These are phyloP conservation scores for Dreissena rostriformis DNA, from an alignment of 1,140 invertebrate species.

Conservation along the genomic window DNA sequence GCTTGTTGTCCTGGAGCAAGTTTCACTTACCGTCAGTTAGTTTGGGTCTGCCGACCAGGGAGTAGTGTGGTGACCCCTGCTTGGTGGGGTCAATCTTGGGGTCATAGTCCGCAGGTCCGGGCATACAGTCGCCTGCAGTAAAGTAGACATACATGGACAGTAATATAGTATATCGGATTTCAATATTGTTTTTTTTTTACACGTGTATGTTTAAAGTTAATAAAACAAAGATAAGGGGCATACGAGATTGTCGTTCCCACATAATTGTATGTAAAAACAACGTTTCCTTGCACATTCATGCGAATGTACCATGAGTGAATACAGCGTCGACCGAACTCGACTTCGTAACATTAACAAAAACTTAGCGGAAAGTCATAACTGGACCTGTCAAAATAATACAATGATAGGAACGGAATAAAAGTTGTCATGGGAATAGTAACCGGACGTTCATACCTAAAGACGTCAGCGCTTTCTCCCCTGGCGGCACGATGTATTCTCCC, in stretches of 20 bases:
- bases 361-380: too few relatives aligned
- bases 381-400: too few relatives aligned
- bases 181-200: neutral
- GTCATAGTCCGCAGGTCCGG: slow-evolving; percentile 62
- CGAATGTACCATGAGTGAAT: too few relatives aligned
- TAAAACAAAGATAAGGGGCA: neutral
- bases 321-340: too few relatives aligned
- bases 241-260: neutral
- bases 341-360: too few relatives aligned
- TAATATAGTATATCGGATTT: neutral
- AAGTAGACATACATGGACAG: neutral
- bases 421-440: neutral
- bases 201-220: neutral
- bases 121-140: slow-evolving; percentile 45
- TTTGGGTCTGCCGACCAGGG: slow-evolving; percentile 63
- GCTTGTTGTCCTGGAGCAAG: too few relatives aligned
- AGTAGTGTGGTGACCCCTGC: slow-evolving; percentile 58
- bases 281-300: too few relatives aligned
- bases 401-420: too few relatives aligned
- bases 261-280: too few relatives aligned
- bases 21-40: slow-evolving; percentile 30
- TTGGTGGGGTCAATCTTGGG: slow-evolving; percentile 56
- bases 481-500: slow-evolving; percentile 61
- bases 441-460: slow-evolving; percentile 55
- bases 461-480: slow-evolving; percentile 57